phyloP scores from a whole-genome alignment of 2,797 vertebrate species.

The Sebastes cheni region DNA sequence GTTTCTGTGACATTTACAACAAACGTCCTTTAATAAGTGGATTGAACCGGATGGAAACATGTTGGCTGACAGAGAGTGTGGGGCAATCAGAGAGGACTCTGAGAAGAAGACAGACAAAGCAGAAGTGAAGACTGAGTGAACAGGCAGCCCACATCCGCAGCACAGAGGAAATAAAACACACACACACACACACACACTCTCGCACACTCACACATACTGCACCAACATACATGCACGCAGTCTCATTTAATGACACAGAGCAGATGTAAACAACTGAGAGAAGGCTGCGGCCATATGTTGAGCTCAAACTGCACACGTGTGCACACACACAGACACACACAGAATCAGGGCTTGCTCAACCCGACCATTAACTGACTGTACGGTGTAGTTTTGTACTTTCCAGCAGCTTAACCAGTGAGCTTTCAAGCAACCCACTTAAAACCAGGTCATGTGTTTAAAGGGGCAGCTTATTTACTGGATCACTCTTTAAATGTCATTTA shows the following conservation, averaged over 20 bases:
- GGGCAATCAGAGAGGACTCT: not conserved
- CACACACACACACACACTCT: not conserved
- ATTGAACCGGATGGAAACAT: not conserved
- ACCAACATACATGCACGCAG: not conserved
- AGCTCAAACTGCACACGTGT: not conserved
- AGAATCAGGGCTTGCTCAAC: not conserved
- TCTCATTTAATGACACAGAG: constrained; percentile 40
- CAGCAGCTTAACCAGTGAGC: not conserved
- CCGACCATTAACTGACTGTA: not conserved
- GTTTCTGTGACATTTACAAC: constrained; percentile 1
- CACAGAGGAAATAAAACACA: constrained; percentile 66
- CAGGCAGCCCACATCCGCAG: constrained; percentile 80
- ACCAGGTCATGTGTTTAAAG: not conserved
- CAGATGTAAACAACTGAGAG: constrained; percentile 63
- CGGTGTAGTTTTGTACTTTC: not conserved
- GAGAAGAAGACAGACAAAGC: constrained; percentile 49
- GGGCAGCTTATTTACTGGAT: not conserved
- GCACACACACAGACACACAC: not conserved
- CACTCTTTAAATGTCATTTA: not conserved
- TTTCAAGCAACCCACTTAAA: constrained; percentile 5
- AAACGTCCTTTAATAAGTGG: not conserved
- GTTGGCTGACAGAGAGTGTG: constrained; percentile 11
- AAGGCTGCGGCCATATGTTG: constrained; percentile 5
- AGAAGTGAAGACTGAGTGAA: constrained; percentile 61
- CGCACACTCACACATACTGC: not conserved